Conservation (phyloP, 2,113 vertebrate species). For the Chaetorhynchus papuensis region DNA sequence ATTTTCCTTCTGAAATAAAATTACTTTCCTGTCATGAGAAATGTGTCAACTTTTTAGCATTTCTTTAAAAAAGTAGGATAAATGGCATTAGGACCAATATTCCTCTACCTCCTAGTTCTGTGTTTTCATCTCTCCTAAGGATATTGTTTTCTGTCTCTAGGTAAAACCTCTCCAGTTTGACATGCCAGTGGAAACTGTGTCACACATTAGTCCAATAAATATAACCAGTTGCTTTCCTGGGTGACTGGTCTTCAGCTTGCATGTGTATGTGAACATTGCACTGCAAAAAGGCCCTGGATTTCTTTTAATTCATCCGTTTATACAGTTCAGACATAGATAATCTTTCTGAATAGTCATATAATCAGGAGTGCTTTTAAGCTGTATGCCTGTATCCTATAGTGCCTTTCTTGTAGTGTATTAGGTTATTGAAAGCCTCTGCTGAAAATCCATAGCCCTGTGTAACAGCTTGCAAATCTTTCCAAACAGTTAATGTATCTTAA, state of each 20-base stretch:
- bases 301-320: neutral
- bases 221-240: neutral
- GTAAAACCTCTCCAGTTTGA: neutral
- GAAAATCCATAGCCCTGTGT: neutral
- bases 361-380: neutral
- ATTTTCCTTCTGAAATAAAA: constrained; percentile 53
- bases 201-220: neutral
- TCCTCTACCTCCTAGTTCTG: neutral
- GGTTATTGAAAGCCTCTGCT: neutral
- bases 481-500: neutral
- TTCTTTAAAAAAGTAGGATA: neutral
- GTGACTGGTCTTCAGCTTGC: neutral
- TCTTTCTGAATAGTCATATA: neutral
- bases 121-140: neutral
- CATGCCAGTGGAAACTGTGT: neutral
- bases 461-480: neutral
- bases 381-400: neutral
- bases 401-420: neutral
- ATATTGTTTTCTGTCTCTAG: neutral
- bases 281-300: neutral
- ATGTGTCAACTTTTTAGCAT: constrained; percentile 29
- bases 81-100: neutral
- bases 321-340: neutral
- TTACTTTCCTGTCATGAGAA: constrained; percentile 40
- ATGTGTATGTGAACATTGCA: neutral